Base-by-base conservation (phyloP, 2,888 invertebrate genomes). In the Furcula furcula region DNA sequence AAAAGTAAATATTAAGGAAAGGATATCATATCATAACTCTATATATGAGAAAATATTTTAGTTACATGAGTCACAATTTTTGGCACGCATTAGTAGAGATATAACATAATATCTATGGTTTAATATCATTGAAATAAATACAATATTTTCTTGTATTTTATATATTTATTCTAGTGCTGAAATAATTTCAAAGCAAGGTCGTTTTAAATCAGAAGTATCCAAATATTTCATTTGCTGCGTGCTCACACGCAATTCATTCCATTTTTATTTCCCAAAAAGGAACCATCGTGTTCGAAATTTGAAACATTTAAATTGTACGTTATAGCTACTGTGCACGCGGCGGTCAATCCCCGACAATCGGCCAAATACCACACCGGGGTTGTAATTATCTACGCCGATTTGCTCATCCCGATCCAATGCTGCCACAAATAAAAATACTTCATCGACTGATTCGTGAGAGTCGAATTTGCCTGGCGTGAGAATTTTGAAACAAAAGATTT, bases 291-390 rank as follows among this genome's bases (percentile, higher is more conserved):
- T 79, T 81, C 73, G 79, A 85, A 82, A 88, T 88, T 79, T 73
- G 78, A 87, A 88, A 79, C 81, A 88, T 88, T 88, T 88, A 88
- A 87, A 88, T 88, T 87, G 79, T 77, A 81, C 74, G 82, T 83
- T 83, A 76, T 75, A 76, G 88, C 88, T 88, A 88, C 88, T 74
- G 88, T 87, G 86, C 85, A 79, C 77, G 78, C 78, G 76, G 71
- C 65, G 54, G 62, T 9, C n/a, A n/a, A 7, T 7, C 6, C 9
- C 27, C 15, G 6, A 27, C 51, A 63, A 66, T 75, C 66, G 68
- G 65, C 69, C 80, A 78, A 85, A 87, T 87, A 84, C 76, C 78
- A 75, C 61, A 57, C 62, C 63, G 65, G 67, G 57, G 75, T 76
- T 84, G 78, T 86, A 82, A 88, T 88, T 86, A 87, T 72, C 70